A percentile compares a stretch with the other conserved stretches of the same genome.
These are phyloP conservation scores for Ardeotis arabs DNA, from an alignment of 2,113 vertebrate species.

Conservation along the genomic window DNA sequence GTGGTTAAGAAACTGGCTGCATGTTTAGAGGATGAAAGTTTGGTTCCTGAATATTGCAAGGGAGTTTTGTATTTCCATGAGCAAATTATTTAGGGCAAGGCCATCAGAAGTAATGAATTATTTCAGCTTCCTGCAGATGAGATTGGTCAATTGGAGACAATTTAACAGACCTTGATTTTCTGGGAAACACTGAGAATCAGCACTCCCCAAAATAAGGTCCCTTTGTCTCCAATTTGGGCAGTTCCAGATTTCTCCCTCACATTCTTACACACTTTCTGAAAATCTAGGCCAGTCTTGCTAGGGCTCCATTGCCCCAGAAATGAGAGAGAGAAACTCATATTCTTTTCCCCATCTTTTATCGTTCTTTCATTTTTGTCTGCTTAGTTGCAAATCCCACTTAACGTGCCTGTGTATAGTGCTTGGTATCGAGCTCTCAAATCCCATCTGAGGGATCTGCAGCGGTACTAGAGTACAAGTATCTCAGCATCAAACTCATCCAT, in stretches of 20 bases:
- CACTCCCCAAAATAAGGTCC: not conserved
- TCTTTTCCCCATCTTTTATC: not conserved
- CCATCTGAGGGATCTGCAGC: not conserved
- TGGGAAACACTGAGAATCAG: not conserved
- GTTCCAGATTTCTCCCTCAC: not conserved
- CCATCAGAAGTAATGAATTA: not conserved
- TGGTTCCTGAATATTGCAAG: not conserved
- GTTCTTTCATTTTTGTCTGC: not conserved
- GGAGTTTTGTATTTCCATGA: not conserved
- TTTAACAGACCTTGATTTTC: not conserved
- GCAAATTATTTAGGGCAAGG: not conserved
- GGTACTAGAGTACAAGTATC: not conserved
- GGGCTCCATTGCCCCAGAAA: not conserved
- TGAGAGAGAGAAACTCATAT: not conserved
- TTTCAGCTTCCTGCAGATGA: not conserved
- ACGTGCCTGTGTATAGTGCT: rapidly evolving
- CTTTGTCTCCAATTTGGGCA: not conserved
- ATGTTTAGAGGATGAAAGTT: not conserved
- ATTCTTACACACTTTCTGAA: not conserved
- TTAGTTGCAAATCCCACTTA: not conserved
- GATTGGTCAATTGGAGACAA: not conserved
- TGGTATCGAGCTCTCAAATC: not conserved
- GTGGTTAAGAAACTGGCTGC: not conserved
- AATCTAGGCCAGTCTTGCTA: not conserved
- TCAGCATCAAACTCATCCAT: not conserved